These are phyloP conservation scores for Acrobasis consociella DNA, from an alignment of 2,888 invertebrate genomes.

Conservation along the genomic window DNA sequence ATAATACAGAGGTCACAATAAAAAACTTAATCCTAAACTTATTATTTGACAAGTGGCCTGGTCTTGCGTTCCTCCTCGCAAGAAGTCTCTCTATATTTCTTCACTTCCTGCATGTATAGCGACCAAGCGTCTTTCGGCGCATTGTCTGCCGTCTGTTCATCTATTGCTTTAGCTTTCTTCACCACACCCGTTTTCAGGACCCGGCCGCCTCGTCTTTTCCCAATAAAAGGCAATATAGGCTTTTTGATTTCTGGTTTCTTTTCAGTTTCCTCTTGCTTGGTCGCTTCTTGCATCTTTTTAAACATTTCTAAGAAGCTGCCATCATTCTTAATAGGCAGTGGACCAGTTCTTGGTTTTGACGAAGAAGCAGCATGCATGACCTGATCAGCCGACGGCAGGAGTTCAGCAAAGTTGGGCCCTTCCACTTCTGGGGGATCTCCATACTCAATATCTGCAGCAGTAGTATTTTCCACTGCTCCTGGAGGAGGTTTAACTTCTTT, in stretches of 20 bases:
- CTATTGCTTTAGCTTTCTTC: conserved; percentile 88
- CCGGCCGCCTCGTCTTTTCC: conserved; percentile 92
- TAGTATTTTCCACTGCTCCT: conserved; percentile 62
- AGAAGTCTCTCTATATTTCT: conserved; percentile 94
- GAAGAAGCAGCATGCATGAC: conserved; percentile 51
- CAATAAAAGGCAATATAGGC: conserved; percentile 82
- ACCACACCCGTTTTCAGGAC: conserved; percentile 95
- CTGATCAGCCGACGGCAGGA: conserved; percentile 56
- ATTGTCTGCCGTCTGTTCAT: conserved; percentile 84
- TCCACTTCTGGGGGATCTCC: conserved; percentile 74
- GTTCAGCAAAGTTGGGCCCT: conserved; percentile 73
- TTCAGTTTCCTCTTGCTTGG: conserved; percentile 72
- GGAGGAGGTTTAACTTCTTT: conserved; percentile 70
- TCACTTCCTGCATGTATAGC: conserved; percentile 95
- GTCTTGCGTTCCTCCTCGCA: conserved; percentile 96
- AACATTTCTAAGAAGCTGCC: conserved; percentile 96
- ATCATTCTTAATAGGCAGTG: conserved; percentile 92
- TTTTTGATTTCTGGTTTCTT: conserved; percentile 69
- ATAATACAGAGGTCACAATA: conserved; percentile 50
- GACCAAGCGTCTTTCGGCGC: conserved; percentile 95
- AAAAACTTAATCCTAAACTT: conserved; percentile 43
- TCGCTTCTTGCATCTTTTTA: conserved; percentile 91
- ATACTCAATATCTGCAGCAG: conserved; percentile 67
- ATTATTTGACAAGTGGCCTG: conserved; percentile 94
- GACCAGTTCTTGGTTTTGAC: conserved; percentile 77